phyloP scores from a whole-genome alignment of 2,113 vertebrate genomes.

The Heteronetta atricapilla region DNA sequence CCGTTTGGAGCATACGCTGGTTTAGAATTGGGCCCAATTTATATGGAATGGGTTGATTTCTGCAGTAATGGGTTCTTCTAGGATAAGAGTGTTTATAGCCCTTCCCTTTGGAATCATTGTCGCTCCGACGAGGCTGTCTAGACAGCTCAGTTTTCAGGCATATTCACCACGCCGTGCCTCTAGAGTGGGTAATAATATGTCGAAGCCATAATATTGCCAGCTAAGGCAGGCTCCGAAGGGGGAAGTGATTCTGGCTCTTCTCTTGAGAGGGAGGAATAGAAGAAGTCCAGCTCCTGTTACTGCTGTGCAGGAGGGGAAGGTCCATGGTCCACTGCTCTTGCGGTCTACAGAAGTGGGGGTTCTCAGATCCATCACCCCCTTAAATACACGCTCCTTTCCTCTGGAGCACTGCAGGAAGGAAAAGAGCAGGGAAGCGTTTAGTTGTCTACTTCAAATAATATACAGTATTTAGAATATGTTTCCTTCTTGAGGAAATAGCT shows the following conservation, averaged over 20 bases:
- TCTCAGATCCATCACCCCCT: background rate
- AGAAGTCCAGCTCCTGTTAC: background rate
- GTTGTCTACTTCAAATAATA: background rate
- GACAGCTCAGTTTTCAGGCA: background rate
- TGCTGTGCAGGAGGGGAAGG: background rate
- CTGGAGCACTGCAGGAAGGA: background rate
- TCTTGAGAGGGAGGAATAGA: background rate
- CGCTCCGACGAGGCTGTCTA: background rate
- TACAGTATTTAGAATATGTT: accelerated
- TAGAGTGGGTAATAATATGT: background rate
- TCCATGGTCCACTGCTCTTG: background rate
- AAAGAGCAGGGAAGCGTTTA: background rate
- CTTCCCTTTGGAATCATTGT: background rate
- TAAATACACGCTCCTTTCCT: accelerated
- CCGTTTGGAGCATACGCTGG: background rate
- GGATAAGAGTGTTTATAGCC: background rate
- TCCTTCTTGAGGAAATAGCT: background rate
- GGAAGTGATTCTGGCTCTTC: background rate
- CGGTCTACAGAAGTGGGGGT: accelerated
- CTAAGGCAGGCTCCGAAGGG: background rate
- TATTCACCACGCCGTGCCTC: background rate
- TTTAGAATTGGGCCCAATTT: background rate
- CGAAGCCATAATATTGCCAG: background rate
- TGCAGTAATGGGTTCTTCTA: background rate
- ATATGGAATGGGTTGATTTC: background rate